These are phyloP conservation scores for Protaetia brevitarsis DNA, from an alignment of 1,140 invertebrate genomes.

Conservation along the genomic window DNA sequence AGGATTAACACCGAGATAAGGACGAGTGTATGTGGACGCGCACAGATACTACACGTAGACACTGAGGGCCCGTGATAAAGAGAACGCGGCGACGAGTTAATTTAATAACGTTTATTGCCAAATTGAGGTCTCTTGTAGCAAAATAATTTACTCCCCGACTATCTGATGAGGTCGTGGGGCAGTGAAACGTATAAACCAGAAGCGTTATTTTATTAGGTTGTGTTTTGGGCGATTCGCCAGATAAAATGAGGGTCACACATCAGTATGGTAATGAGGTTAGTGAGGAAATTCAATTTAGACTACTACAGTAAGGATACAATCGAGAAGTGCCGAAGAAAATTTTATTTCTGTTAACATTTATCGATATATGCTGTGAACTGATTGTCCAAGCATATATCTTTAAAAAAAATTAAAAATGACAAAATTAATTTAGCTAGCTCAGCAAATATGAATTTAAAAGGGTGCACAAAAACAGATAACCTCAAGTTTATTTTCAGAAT, in stretches of 20 bases:
- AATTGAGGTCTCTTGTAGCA: neutral
- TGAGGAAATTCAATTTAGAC: neutral
- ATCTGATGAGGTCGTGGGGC: neutral
- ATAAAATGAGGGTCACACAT: neutral
- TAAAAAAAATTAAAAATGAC: too few relatives aligned
- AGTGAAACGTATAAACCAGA: neutral
- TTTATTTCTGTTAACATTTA: neutral
- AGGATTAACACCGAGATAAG: constrained; percentile 32
- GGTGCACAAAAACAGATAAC: too few relatives aligned
- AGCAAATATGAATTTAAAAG: too few relatives aligned
- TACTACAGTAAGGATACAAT: neutral
- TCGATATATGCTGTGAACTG: too few relatives aligned
- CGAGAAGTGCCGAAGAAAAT: neutral
- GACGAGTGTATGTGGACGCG: constrained; percentile 32
- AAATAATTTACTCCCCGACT: neutral
- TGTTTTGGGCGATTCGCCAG: neutral
- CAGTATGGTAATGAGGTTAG: neutral
- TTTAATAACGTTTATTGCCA: constrained; percentile 22
- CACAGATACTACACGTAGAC: too few relatives aligned
- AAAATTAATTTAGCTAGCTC: too few relatives aligned
- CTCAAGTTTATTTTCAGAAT: too few relatives aligned
- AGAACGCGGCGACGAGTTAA: constrained; percentile 23
- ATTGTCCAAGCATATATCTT: too few relatives aligned
- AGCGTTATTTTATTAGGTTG: constrained; percentile 3
- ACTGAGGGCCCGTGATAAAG: neutral